A percentile compares a stretch with the other conserved stretches of the same genome.
These are phyloP conservation scores for Melanostigma gelatinosum DNA, from an alignment of 2,113 vertebrate genomes.

Conservation along the genomic window DNA sequence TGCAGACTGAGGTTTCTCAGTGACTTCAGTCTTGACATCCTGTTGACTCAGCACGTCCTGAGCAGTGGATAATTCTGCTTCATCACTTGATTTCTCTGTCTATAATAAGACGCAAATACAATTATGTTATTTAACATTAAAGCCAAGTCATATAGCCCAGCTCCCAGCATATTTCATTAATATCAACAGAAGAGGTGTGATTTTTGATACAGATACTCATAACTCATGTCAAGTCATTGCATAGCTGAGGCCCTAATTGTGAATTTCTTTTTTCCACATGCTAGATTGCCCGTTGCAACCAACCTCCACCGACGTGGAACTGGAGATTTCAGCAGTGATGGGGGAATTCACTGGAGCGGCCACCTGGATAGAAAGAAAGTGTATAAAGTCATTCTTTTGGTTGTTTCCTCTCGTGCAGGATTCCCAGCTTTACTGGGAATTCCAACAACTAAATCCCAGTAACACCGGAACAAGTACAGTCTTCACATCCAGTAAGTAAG, in stretches of 20 bases:
- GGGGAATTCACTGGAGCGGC: constrained; percentile 10
- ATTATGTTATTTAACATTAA: not conserved
- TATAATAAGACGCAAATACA: constrained; percentile 2
- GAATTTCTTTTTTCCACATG: not conserved
- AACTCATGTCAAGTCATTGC: not conserved
- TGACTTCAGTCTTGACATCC: constrained; percentile 5
- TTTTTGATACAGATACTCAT: not conserved
- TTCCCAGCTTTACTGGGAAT: not conserved
- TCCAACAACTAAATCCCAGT: not conserved
- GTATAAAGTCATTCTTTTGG: not conserved
- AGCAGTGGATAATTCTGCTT: constrained; percentile 34
- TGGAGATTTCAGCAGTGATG: constrained; percentile 8
- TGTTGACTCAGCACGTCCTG: constrained; percentile 61
- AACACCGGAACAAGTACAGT: too few relatives aligned
- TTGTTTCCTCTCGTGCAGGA: not conserved
- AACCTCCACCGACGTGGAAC: constrained; percentile 28
- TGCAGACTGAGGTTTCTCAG: not conserved
- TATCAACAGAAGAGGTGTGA: not conserved
- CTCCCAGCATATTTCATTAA: not conserved
- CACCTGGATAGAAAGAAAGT: not conserved
- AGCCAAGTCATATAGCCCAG: not conserved
- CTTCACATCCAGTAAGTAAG: not conserved
- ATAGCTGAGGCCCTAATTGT: not conserved
- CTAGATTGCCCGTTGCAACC: not conserved
- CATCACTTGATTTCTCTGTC: constrained; percentile 9